Evolutionary conservation across 2,888 invertebrate species (phyloP).

Genomic region (Watsonalla binaria): DNA sequence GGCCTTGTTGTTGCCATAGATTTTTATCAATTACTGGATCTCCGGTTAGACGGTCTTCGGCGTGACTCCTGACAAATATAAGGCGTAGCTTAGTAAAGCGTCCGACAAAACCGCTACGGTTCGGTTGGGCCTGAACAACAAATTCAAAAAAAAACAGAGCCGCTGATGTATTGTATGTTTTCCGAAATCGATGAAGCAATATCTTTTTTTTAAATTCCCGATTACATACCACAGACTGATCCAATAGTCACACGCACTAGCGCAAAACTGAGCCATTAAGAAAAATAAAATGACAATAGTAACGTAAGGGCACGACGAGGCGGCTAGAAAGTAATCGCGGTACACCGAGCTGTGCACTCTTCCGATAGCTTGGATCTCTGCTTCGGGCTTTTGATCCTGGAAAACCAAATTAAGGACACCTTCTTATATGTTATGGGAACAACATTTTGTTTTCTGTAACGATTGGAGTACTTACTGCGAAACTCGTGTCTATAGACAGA

Average conservation of each 20-base stretch:
- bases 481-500: conserved; percentile 43
- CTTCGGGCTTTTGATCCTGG: conserved; percentile 63
- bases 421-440: not conserved
- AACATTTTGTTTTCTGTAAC: not conserved
- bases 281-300: conserved; percentile 51
- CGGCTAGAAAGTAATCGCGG: conserved; percentile 60
- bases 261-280: conserved; percentile 78
- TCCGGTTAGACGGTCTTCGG: conserved; percentile 63
- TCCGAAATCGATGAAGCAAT: too few relatives aligned
- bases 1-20: conserved; percentile 55
- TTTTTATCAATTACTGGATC: conserved; percentile 55
- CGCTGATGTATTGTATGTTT: too few relatives aligned
- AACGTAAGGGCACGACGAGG: conserved; percentile 44
- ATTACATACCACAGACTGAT: conserved; percentile 56
- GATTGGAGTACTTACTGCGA: conserved; percentile 33
- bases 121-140: too few relatives aligned
- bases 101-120: too few relatives aligned
- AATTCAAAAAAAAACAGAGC: too few relatives aligned
- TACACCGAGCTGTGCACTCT: conserved; percentile 60
- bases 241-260: conserved; percentile 69
- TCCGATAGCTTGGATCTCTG: conserved; percentile 54
- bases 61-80: conserved; percentile 49
- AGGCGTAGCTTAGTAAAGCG: too few relatives aligned
- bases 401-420: conserved; percentile 1
- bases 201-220: not conserved